phyloP scores from a whole-genome alignment of 2,113 vertebrate species.

The Stercorarius parasiticus region DNA sequence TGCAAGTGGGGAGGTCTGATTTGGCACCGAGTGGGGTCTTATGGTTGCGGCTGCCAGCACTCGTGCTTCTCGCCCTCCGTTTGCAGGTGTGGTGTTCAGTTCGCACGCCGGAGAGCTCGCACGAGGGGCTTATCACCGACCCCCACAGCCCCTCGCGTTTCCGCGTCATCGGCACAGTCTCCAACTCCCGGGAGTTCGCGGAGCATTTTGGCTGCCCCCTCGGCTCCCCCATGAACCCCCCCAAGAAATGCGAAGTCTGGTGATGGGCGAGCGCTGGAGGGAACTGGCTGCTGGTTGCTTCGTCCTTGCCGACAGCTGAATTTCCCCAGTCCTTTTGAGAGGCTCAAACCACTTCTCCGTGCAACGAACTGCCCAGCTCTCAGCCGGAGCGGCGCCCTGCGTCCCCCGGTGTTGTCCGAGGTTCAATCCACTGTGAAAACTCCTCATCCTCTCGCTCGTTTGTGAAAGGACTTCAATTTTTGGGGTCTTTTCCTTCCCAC shows the following conservation, averaged over 20 bases:
- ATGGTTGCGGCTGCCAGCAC: accelerated
- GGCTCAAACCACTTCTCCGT: neutral
- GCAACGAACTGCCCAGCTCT: neutral
- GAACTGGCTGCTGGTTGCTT: neutral
- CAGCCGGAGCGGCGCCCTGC: neutral
- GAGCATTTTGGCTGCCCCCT: conserved; percentile 86
- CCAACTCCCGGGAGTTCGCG: conserved; percentile 90
- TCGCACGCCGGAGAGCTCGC: conserved; percentile 91
- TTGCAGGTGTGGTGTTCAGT: conserved; percentile 94
- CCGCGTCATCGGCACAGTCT: conserved; percentile 91
- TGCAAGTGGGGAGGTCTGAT: accelerated
- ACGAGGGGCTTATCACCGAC: conserved; percentile 94
- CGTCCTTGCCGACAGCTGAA: neutral
- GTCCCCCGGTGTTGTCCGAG: neutral
- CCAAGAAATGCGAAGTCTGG: conserved; percentile 94
- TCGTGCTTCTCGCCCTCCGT: neutral
- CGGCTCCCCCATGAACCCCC: conserved; percentile 90
- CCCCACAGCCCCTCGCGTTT: conserved; percentile 94
- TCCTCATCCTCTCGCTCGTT: neutral
- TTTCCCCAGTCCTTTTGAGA: neutral
- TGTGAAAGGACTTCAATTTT: neutral
- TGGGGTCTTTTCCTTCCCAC: neutral
- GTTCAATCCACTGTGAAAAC: conserved; percentile 62
- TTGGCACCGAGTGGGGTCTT: accelerated
- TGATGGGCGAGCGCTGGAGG: conserved; percentile 57